Evolutionary conservation across 2,113 vertebrate genomes (phyloP).

Genomic region (Eira barbara): DNA sequence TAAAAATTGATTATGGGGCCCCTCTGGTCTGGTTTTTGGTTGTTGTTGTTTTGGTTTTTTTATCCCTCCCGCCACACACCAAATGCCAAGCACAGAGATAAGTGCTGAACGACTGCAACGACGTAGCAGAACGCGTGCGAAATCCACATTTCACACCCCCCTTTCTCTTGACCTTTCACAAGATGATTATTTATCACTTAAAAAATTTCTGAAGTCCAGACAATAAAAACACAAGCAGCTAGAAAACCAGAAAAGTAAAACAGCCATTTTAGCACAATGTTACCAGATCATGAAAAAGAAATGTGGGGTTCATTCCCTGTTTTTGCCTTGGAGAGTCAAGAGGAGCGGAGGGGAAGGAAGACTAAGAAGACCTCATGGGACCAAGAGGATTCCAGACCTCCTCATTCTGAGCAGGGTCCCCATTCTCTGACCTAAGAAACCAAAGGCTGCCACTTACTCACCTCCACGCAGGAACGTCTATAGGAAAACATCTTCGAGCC

Average conservation of each 20-base stretch:
- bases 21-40: background rate
- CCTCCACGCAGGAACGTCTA: background rate
- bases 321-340: background rate
- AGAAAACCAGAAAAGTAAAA: background rate
- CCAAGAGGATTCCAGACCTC: background rate
- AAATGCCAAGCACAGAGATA: background rate
- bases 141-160: background rate
- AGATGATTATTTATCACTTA: background rate
- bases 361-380: background rate
- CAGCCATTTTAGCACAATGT: background rate
- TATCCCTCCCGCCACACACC: background rate
- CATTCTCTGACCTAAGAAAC: background rate
- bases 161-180: conserved; percentile 16
- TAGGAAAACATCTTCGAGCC: background rate
- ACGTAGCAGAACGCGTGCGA: background rate
- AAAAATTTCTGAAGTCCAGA: conserved; percentile 25
- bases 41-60: background rate
- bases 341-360: background rate
- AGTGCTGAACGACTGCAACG: background rate
- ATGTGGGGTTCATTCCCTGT: background rate
- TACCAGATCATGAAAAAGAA: background rate
- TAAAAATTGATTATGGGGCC: background rate
- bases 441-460: background rate
- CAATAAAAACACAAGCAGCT: conserved; percentile 58
- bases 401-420: background rate